A percentile compares a stretch with the other conserved stretches of the same genome.
phyloP scores from a whole-genome alignment of 2,797 vertebrate genomes.

The Pelobates cultripes region DNA sequence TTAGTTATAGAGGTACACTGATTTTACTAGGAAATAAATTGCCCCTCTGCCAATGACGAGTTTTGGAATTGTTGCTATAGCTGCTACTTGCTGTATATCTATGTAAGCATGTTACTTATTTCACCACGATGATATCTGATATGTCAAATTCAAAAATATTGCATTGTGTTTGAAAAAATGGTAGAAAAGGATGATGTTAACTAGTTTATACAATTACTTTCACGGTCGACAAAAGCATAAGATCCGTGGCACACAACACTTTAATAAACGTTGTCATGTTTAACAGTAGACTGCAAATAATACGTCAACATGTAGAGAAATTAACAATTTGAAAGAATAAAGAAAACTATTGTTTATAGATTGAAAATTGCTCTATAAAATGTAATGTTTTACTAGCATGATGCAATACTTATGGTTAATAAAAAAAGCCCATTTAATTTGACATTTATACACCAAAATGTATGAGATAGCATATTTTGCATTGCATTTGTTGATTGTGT shows the following conservation, averaged over 20 bases:
- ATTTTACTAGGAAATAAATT: neutral
- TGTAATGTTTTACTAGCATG: conserved; percentile 38
- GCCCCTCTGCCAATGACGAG: neutral
- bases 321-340: too few species aligned
- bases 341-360: neutral
- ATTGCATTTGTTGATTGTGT: conserved; percentile 55
- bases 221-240: neutral
- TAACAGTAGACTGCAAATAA: too few species aligned
- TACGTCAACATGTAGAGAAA: too few species aligned
- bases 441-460: conserved; percentile 62
- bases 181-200: neutral
- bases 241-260: too few species aligned
- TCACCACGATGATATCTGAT: neutral
- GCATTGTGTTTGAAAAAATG: neutral
- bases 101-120: neutral
- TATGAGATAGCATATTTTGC: conserved; percentile 65
- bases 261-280: too few species aligned
- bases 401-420: conserved; percentile 67
- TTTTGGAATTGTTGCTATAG: neutral
- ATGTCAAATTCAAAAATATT: neutral
- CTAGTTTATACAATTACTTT: neutral
- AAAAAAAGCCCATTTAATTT: conserved; percentile 66
- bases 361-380: neutral
- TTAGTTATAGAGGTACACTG: neutral
- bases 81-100: too few species aligned